These are phyloP conservation scores for Vireo griseus DNA, from an alignment of 2,797 vertebrate genomes.

Conservation along the genomic window DNA sequence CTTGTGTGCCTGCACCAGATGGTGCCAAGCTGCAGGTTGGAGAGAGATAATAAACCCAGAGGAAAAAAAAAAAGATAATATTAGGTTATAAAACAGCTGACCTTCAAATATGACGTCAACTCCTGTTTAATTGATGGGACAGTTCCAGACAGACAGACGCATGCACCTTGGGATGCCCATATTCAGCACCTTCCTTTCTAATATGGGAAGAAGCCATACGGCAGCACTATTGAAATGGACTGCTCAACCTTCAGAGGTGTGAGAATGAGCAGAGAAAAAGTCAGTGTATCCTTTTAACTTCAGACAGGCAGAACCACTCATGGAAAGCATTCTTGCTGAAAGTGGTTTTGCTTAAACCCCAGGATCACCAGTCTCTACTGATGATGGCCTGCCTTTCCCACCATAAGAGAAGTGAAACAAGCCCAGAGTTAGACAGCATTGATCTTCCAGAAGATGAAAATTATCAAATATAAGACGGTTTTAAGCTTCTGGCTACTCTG, in stretches of 20 bases:
- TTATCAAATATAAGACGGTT: background rate
- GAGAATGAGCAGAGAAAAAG: background rate
- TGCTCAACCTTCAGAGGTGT: background rate
- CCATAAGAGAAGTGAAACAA: background rate
- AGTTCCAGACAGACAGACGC: constrained; percentile 32
- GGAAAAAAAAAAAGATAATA: background rate
- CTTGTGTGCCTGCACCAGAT: constrained; percentile 45
- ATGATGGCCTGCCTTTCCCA: background rate
- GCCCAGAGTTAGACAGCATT: background rate
- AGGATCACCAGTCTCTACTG: background rate
- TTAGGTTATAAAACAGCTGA: constrained; percentile 56
- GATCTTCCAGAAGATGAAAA: background rate
- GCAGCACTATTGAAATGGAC: background rate
- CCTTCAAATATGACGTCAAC: constrained; percentile 48
- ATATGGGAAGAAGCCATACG: background rate
- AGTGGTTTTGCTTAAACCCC: background rate
- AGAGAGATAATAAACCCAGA: constrained; percentile 49
- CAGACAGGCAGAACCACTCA: background rate
- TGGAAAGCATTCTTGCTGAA: background rate
- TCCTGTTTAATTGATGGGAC: constrained; percentile 31
- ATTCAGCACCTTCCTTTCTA: background rate
- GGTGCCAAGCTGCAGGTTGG: constrained; percentile 35
- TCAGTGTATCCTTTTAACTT: background rate
- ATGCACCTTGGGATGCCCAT: background rate
- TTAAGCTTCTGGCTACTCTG: background rate